phyloP scores from a whole-genome alignment of 2,888 invertebrate species.

The Eupithecia pulchellata region DNA sequence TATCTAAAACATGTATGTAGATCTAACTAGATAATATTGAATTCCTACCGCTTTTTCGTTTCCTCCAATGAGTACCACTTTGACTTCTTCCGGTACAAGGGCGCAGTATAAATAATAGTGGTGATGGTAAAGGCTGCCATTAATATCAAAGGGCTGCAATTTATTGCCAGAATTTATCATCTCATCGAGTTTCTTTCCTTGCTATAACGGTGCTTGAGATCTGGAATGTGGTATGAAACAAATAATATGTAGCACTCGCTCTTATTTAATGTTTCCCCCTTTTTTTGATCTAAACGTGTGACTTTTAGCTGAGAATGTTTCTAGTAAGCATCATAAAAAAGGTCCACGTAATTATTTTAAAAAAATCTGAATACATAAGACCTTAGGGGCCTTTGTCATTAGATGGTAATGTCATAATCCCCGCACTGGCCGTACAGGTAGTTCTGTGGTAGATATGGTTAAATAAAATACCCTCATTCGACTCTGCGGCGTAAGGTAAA shows the following conservation, averaged over 20 bases:
- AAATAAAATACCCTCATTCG: background rate
- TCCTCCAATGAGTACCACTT: background rate
- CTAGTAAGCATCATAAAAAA: no score
- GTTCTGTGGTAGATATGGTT: background rate
- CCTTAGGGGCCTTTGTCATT: background rate
- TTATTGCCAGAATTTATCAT: slow-evolving; percentile 77
- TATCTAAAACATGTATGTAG: no score
- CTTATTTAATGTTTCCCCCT: background rate
- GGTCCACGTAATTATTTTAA: no score
- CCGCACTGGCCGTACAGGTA: background rate
- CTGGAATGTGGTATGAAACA: slow-evolving; percentile 44
- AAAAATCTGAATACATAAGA: background rate
- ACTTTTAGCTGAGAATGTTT: slow-evolving; percentile 1
- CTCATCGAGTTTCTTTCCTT: slow-evolving; percentile 65
- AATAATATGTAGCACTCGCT: slow-evolving; percentile 12
- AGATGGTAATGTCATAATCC: background rate
- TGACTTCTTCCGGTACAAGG: slow-evolving; percentile 12
- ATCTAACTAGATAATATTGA: no score
- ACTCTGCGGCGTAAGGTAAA: background rate
- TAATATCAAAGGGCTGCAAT: slow-evolving; percentile 74
- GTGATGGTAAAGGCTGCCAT: slow-evolving; percentile 62
- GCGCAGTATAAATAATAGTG: slow-evolving; percentile 24
- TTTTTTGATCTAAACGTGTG: background rate
- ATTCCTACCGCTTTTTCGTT: background rate
- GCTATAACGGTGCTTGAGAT: slow-evolving; percentile 50